Evolutionary conservation across 2,797 vertebrate genomes (phyloP), one percentile per base, ranked within the genome.

Genomic region (Silurus aristotelis): DNA sequence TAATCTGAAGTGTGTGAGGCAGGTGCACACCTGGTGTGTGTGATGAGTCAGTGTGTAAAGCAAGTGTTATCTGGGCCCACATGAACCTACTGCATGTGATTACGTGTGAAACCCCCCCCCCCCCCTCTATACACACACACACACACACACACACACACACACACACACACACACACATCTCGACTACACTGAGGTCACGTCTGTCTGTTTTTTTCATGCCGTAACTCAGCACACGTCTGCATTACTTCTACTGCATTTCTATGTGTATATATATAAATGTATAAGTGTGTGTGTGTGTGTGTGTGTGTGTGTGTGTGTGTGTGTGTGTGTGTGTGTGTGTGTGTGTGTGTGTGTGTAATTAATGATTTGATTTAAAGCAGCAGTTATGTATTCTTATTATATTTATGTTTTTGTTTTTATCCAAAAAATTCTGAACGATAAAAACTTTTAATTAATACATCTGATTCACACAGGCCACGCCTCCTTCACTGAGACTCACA

Each of bases 21-120:
- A 92, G 85, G 48, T 86, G 86, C 89, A 93, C 93, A 95, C 91
- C 94, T 95, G 93, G 92, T 90, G 84, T 90, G 70, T 22, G 1
- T 58, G 52, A 87, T 94, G 93, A 94, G 70, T 94, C 92, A 92
- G 38, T 25, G 77, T 48, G 81, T 90, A 82, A 87, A 85, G 80
- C 72, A 68, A 80, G 84, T 84, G 82, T 84, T 87, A 67, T 46
- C 43, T 52, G 20, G 17, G 13, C 83, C 48, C 56, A 12, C 10
- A 67, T 25, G 1, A 58, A 17, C 22, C 20, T 2, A 12, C 1
- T 6, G 17, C 60, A 27, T 77, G 72, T 77, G 55, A 58, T 48
- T 75, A 52, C 55, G 72, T 75, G 72, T 77, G 55, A 38, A 4
- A 5, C 38, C 38, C 38, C 38, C 38, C 31, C 31, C 31, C 31